Conservation (phyloP, 2,888 invertebrate species). For the Meteorus colon region DNA sequence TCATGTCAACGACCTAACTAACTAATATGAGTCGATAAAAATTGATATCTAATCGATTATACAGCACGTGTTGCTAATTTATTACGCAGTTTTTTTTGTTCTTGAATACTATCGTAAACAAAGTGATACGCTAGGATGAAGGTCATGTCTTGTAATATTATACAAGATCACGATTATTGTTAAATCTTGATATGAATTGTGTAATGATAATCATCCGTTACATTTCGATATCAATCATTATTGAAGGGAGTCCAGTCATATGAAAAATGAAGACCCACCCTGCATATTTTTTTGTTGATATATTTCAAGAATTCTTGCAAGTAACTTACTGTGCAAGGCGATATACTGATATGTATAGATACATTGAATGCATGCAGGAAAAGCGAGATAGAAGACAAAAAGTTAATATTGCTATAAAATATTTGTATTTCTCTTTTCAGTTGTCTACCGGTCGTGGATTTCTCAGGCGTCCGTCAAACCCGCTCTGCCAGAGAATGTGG, state of each 20-base stretch:
- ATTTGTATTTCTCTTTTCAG: conserved; percentile 1
- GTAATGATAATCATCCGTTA: background rate
- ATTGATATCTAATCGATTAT: background rate
- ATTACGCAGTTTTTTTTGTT: conserved; percentile 29
- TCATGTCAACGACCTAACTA: conserved; percentile 3
- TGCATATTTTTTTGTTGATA: background rate
- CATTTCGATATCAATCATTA: background rate
- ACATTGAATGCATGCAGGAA: background rate
- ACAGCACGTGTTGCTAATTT: conserved; percentile 16
- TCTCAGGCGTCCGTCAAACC: conserved; percentile 29
- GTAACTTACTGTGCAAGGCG: too few relatives aligned
- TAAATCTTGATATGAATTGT: conserved; percentile 3
- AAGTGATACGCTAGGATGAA: conserved; percentile 35
- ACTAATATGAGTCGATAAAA: background rate
- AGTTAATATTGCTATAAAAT: background rate
- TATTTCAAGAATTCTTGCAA: background rate
- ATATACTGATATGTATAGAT: background rate
- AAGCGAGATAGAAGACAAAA: background rate
- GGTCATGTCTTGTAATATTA: conserved; percentile 34
- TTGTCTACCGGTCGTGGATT: conserved; percentile 21
- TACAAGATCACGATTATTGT: conserved; percentile 29
- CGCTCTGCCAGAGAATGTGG: conserved; percentile 39
- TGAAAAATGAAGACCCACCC: background rate
- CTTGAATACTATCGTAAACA: conserved; percentile 29
- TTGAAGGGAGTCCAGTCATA: background rate